Conservation (phyloP, 2,113 vertebrate species). For the Pantherophis guttatus region DNA sequence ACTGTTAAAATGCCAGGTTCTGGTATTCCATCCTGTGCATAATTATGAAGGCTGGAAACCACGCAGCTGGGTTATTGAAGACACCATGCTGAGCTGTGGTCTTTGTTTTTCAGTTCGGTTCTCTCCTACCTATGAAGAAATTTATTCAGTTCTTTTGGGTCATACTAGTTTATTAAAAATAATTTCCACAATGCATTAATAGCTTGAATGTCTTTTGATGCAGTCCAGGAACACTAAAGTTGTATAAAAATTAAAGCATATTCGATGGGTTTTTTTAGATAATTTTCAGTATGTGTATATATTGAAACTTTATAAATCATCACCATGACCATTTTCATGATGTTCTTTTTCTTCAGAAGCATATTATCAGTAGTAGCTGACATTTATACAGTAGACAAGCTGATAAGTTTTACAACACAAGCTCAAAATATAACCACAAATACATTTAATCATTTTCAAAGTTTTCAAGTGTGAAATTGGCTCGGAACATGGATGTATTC, state of each 20-base stretch:
- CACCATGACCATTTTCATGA: neutral
- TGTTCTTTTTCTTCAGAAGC: conserved; percentile 22
- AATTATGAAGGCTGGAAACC: conserved; percentile 6
- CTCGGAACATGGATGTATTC: neutral
- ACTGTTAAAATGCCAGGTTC: neutral
- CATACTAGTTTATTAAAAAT: neutral
- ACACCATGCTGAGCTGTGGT: neutral
- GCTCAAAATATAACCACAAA: neutral
- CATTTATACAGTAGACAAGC: neutral
- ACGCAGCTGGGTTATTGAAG: neutral
- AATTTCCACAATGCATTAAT: conserved; percentile 36
- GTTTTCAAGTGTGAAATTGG: neutral
- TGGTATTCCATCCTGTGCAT: conserved; percentile 11
- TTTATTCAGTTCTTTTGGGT: neutral
- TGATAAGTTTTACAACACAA: conserved; percentile 19
- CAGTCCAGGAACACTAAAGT: conserved; percentile 55
- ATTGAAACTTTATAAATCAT: conserved; percentile 11
- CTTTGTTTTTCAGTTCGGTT: neutral
- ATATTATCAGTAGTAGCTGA: neutral
- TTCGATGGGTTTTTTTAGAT: neutral
- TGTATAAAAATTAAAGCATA: conserved; percentile 26
- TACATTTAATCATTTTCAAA: neutral
- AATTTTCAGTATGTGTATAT: conserved; percentile 36
- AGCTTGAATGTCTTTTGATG: neutral
- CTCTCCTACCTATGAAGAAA: neutral